These are phyloP conservation scores for Telenomus remus DNA, from an alignment of 1,140 invertebrate species.

Conservation along the genomic window DNA sequence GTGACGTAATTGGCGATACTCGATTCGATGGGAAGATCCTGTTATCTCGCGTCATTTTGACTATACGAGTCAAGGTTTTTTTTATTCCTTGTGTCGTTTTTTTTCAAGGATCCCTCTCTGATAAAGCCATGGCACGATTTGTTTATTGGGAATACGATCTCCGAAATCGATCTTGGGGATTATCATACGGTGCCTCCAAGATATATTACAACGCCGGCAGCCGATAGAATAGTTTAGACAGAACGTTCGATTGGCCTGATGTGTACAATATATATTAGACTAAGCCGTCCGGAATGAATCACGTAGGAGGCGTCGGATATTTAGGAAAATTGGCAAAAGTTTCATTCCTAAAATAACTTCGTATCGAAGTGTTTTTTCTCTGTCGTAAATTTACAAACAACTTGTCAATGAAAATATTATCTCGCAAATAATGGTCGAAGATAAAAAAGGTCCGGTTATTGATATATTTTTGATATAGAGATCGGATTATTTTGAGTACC, in stretches of 20 bases:
- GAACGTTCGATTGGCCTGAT: conserved; percentile 6
- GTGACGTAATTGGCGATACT: conserved; percentile 60
- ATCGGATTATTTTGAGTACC: conserved; percentile 11
- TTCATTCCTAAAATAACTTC: no score
- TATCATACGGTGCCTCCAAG: conserved; percentile 7
- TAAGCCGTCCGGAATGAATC: neutral
- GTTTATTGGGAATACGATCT: conserved; percentile 36
- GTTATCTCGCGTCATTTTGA: conserved; percentile 48
- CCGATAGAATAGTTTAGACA: conserved; percentile 1
- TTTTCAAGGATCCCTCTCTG: conserved; percentile 12
- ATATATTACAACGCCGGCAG: conserved; percentile 4
- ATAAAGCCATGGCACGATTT: conserved; percentile 47
- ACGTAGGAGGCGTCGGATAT: neutral
- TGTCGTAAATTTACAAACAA: no score
- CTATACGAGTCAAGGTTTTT: conserved; percentile 31
- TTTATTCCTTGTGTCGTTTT: neutral
- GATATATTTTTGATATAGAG: conserved; percentile 4
- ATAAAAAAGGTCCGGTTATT: no score
- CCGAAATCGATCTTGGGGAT: conserved; percentile 19
- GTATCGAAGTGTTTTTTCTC: neutral
- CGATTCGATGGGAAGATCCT: conserved; percentile 42
- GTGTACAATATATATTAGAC: conserved; percentile 1
- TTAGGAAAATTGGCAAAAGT: neutral
- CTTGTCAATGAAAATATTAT: no score
- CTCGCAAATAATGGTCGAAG: no score